These are phyloP conservation scores for Nasua narica DNA, from an alignment of 2,797 vertebrate genomes.

Conservation along the genomic window DNA sequence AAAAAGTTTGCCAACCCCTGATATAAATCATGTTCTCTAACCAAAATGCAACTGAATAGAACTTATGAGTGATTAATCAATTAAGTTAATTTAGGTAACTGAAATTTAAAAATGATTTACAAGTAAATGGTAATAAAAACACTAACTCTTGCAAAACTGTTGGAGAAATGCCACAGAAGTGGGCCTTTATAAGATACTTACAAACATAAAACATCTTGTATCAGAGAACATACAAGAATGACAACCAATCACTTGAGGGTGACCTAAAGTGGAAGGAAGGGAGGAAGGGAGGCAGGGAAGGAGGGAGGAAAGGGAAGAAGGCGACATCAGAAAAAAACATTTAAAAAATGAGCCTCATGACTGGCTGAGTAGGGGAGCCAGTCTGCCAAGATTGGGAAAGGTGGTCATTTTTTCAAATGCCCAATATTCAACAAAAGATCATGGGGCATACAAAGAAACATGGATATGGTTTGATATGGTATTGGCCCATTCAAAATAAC, in stretches of 20 bases:
- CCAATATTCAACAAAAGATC: not conserved
- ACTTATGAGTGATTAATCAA: not conserved
- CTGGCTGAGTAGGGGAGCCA: not conserved
- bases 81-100: not conserved
- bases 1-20: not conserved
- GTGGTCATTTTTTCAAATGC: not conserved
- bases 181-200: not conserved
- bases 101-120: not conserved
- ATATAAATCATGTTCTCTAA: not conserved
- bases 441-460: not conserved
- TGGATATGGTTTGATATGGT: not conserved
- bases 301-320: not conserved
- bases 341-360: not conserved
- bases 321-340: not conserved
- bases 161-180: not conserved
- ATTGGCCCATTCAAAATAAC: not conserved
- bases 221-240: not conserved
- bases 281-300: not conserved
- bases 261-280: not conserved
- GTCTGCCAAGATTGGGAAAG: not conserved
- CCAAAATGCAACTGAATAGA: not conserved
- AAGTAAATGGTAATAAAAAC: not conserved
- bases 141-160: not conserved
- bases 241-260: not conserved
- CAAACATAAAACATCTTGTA: not conserved